These are phyloP conservation scores for Dasysyrphus tricinctus DNA, from an alignment of 2,888 invertebrate species.

Conservation along the genomic window DNA sequence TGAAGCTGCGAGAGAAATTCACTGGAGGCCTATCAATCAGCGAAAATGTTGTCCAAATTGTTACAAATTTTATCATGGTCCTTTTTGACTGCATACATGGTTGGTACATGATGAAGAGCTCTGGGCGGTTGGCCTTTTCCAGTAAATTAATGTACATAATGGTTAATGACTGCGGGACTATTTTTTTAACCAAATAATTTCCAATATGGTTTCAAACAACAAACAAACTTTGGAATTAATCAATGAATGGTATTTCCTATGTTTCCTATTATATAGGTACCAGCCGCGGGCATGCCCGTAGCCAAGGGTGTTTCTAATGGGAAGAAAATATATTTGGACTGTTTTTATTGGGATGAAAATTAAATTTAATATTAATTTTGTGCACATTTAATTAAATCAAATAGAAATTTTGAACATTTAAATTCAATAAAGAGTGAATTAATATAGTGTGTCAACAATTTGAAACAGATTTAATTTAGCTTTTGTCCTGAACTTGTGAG, in stretches of 20 bases:
- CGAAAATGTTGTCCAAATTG: conserved; percentile 32
- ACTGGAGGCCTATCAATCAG: conserved; percentile 23
- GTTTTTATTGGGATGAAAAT: too few relatives aligned
- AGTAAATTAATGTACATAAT: conserved; percentile 33
- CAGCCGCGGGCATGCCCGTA: not conserved
- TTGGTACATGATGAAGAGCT: not conserved
- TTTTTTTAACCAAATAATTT: conserved; percentile 25
- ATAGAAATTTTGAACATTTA: too few relatives aligned
- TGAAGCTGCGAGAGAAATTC: conserved; percentile 1
- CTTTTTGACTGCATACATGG: not conserved
- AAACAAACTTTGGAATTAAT: not conserved
- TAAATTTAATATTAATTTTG: too few relatives aligned
- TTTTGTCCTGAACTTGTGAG: too few relatives aligned
- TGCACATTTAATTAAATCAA: too few relatives aligned
- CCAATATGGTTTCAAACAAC: not conserved
- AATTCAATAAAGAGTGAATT: too few relatives aligned
- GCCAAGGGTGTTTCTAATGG: not conserved
- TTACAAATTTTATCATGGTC: conserved; percentile 25
- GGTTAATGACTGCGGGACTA: conserved; percentile 52
- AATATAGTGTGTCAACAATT: too few relatives aligned
- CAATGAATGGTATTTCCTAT: conserved; percentile 3
- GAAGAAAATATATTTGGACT: too few relatives aligned
- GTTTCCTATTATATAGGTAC: not conserved
- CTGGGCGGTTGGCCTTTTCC: conserved; percentile 1
- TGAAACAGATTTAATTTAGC: too few relatives aligned